Percentiles rank a stretch among this genome's conserved stretches.
Conservation (phyloP, 2,888 invertebrate species). For the Lysandra bellargus region DNA sequence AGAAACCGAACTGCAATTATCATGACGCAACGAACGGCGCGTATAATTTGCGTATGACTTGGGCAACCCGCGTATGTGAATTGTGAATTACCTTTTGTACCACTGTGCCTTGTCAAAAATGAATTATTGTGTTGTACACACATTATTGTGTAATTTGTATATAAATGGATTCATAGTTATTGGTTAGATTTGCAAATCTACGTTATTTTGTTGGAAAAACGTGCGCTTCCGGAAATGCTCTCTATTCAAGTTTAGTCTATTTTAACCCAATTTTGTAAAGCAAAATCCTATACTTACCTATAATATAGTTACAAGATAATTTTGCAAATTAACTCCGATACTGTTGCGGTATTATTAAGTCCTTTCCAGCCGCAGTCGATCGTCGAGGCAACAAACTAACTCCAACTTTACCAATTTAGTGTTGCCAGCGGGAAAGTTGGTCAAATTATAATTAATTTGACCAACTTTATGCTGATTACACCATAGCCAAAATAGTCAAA, state of each 20-base stretch:
- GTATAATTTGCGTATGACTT: conserved; percentile 51
- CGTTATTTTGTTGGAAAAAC: no score
- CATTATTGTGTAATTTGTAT: no score
- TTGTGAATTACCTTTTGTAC: background rate
- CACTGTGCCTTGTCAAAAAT: background rate
- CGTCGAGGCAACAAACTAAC: background rate
- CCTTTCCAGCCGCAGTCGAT: background rate
- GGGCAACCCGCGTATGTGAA: conserved; percentile 32
- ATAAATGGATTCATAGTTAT: no score
- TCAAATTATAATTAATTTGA: no score
- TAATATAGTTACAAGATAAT: background rate
- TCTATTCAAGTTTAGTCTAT: no score
- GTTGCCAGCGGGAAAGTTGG: background rate
- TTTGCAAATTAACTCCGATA: background rate
- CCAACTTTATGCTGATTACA: no score
- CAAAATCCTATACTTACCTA: background rate
- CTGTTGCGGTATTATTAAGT: background rate
- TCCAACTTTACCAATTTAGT: conserved; percentile 3
- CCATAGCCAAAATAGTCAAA: background rate
- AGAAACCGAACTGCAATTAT: conserved; percentile 67
- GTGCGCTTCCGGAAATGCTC: no score
- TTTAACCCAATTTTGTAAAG: background rate
- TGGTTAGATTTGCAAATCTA: no score
- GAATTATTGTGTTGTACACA: no score
- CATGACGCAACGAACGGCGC: conserved; percentile 59